These are phyloP conservation scores for Drosophila pseudotalamancana DNA, from an alignment of 2,888 invertebrate species.

Conservation along the genomic window DNA sequence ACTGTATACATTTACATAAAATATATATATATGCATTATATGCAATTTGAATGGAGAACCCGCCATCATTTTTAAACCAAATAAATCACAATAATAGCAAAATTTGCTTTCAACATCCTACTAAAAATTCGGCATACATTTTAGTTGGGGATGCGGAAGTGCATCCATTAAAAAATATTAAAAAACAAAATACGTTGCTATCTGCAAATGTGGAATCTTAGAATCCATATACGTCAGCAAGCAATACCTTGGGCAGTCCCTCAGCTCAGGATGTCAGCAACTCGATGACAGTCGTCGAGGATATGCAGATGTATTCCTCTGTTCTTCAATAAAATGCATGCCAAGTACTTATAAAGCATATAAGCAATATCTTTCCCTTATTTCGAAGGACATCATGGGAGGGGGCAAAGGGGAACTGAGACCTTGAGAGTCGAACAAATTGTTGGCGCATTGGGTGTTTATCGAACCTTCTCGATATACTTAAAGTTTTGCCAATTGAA, in stretches of 20 bases:
- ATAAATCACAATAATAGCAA: no score
- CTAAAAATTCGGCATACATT: no score
- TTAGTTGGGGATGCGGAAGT: background rate
- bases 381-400: conserved; percentile 9
- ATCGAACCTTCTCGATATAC: no score
- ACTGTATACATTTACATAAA: no score
- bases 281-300: conserved; percentile 36
- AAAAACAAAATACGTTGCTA: conserved; percentile 2
- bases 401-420: no score
- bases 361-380: conserved; percentile 52
- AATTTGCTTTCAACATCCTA: no score
- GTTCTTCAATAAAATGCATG: conserved; percentile 61
- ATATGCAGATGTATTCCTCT: conserved; percentile 58
- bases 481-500: background rate
- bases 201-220: conserved; percentile 2
- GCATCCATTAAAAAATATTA: conserved; percentile 2
- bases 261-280: conserved; percentile 17
- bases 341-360: conserved; percentile 46
- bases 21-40: no score
- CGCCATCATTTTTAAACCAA: no score
- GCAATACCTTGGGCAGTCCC: conserved; percentile 27
- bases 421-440: conserved; percentile 13
- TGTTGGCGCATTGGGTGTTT: conserved; percentile 20
- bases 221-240: conserved; percentile 17
- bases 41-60: no score